phyloP scores from a whole-genome alignment of 1,140 invertebrate genomes.

The Dendrolimus punctatus region DNA sequence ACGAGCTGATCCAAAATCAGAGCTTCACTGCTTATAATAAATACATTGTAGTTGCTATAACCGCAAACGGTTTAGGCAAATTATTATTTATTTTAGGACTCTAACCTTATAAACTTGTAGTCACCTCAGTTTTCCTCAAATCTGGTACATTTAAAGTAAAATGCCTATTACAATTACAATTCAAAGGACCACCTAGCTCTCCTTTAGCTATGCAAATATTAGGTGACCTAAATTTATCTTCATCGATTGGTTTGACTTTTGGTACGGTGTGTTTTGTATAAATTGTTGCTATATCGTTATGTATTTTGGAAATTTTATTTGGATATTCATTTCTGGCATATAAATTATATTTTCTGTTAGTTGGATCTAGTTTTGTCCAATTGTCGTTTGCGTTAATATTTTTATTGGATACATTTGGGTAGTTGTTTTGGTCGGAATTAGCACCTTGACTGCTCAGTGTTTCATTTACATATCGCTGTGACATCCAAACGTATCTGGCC shows the following conservation, averaged over 20 bases:
- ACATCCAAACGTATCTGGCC: conserved; percentile 61
- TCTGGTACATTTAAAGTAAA: conserved; percentile 58
- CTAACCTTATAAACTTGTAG: conserved; percentile 46
- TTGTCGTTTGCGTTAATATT: conserved; percentile 33
- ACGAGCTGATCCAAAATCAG: no score
- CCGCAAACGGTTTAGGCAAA: no score
- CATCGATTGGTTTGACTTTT: conserved; percentile 31
- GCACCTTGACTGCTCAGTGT: conserved; percentile 31
- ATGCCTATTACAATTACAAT: conserved; percentile 63
- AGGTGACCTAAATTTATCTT: conserved; percentile 51
- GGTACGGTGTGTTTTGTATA: conserved; percentile 34
- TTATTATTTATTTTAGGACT: no score
- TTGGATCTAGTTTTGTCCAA: conserved; percentile 31
- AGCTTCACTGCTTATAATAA: no score
- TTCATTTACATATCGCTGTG: conserved; percentile 45
- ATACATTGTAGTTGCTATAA: no score
- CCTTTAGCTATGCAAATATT: conserved; percentile 58
- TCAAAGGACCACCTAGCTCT: conserved; percentile 42
- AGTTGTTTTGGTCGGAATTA: conserved; percentile 40
- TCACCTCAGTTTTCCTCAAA: conserved; percentile 49
- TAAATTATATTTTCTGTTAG: conserved; percentile 35
- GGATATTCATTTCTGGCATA: conserved; percentile 29
- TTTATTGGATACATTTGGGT: conserved; percentile 37
- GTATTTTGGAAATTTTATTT: conserved; percentile 21
- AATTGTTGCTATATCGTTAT: conserved; percentile 21